Percentiles rank a stretch among this genome's conserved stretches.
Evolutionary conservation across 2,797 vertebrate species (phyloP).

Genomic region (Simalia tracyae): DNA sequence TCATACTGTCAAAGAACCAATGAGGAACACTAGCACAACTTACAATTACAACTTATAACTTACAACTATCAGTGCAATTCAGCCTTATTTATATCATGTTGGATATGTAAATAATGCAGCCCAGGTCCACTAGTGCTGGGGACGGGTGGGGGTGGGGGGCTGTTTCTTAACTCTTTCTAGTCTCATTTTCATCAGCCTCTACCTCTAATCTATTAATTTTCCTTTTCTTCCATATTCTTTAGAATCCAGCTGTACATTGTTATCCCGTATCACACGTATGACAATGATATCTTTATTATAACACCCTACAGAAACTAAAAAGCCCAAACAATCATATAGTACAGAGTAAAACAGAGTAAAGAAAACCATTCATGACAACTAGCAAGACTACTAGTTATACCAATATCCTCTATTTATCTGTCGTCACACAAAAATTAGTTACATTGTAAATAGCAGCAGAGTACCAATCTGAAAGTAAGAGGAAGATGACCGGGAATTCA

Average conservation of each 20-base stretch:
- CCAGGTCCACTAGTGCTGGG: neutral
- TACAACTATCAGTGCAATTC: neutral
- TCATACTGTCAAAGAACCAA: conserved; percentile 10
- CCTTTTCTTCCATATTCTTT: neutral
- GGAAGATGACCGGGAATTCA: no score
- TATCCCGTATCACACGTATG: neutral
- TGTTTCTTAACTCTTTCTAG: neutral
- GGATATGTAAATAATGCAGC: neutral
- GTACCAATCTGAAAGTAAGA: no score
- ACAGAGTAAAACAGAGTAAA: neutral
- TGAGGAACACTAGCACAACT: neutral
- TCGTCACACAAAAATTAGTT: no score
- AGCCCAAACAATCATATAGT: neutral
- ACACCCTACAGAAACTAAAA: neutral
- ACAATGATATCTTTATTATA: neutral
- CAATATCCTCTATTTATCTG: no score
- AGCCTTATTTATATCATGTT: neutral
- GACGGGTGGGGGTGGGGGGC: no score
- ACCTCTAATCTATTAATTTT: neutral
- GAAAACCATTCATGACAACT: neutral
- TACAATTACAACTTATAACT: neutral
- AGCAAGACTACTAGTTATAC: neutral
- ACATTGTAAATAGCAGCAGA: no score
- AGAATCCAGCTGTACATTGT: neutral
- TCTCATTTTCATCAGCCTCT: neutral